Evolutionary conservation across 2,888 invertebrate genomes (phyloP).

Genomic region (Parnassius mnemosyne): DNA sequence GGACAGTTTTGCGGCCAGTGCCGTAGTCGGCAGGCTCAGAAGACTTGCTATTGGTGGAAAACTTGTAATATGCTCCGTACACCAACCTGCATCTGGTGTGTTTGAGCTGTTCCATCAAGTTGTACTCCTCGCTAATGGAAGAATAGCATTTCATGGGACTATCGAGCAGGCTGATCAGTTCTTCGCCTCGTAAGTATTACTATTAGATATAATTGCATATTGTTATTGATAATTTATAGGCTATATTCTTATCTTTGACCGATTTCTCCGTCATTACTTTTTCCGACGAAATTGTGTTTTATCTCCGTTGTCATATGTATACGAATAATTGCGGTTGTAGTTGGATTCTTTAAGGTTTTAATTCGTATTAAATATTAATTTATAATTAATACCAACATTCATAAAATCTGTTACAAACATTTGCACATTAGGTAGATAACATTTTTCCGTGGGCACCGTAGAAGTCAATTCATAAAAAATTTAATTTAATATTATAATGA

Average conservation of each 20-base stretch:
- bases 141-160: constrained; percentile 89
- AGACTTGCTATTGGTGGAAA: constrained; percentile 85
- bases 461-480: too few relatives aligned
- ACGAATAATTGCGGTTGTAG: background rate
- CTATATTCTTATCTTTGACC: background rate
- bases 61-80: constrained; percentile 92
- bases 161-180: constrained; percentile 84
- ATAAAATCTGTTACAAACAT: too few relatives aligned
- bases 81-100: constrained; percentile 94
- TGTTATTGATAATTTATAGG: background rate
- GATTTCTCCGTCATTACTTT: background rate
- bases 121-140: constrained; percentile 87
- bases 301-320: background rate
- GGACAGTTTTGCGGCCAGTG: constrained; percentile 93
- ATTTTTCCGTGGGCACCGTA: too few relatives aligned
- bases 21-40: constrained; percentile 86
- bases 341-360: too few relatives aligned
- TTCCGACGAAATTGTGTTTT: background rate
- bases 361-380: too few relatives aligned
- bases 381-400: too few relatives aligned
- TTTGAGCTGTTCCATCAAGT: constrained; percentile 91
- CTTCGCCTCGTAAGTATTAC: constrained; percentile 58
- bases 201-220: background rate
- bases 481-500: too few relatives aligned
- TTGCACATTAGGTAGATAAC: too few relatives aligned